These are phyloP conservation scores for Andrena hattorfiana DNA, from an alignment of 2,888 invertebrate genomes.

Conservation along the genomic window DNA sequence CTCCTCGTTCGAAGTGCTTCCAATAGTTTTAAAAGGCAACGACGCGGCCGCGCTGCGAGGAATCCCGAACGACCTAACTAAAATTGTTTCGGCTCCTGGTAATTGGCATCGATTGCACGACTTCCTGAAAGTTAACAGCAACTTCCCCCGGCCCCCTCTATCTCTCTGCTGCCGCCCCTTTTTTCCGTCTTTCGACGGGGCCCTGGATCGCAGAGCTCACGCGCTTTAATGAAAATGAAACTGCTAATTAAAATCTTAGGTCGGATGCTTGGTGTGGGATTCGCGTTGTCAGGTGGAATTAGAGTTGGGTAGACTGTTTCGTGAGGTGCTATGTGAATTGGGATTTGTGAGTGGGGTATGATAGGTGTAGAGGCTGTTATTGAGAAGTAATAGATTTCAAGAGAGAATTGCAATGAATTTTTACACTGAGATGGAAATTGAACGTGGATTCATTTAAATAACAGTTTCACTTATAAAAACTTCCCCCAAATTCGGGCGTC, in stretches of 20 bases:
- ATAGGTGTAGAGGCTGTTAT: no score
- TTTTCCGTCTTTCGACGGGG: constrained; percentile 5
- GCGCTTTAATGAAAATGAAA: constrained; percentile 33
- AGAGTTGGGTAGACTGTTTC: background rate
- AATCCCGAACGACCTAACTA: constrained; percentile 34
- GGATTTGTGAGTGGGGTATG: background rate
- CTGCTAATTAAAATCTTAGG: constrained; percentile 38
- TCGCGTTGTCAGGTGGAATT: background rate
- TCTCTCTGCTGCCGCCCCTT: background rate
- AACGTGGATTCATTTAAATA: background rate
- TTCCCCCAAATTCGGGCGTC: background rate
- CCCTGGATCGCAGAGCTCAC: background rate
- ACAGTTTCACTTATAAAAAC: constrained; percentile 1
- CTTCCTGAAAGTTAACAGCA: constrained; percentile 35
- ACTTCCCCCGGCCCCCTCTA: background rate
- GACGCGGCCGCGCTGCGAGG: constrained; percentile 4
- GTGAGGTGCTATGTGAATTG: background rate
- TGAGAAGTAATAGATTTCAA: background rate
- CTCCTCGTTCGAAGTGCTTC: background rate
- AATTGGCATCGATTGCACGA: constrained; percentile 47
- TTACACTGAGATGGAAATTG: background rate
- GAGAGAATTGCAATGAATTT: background rate
- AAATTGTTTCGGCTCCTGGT: constrained; percentile 38
- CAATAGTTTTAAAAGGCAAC: constrained; percentile 18
- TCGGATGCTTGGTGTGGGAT: background rate